Evolutionary conservation across 2,888 invertebrate species (phyloP).

Genomic region (Podotricha telesiphe): DNA sequence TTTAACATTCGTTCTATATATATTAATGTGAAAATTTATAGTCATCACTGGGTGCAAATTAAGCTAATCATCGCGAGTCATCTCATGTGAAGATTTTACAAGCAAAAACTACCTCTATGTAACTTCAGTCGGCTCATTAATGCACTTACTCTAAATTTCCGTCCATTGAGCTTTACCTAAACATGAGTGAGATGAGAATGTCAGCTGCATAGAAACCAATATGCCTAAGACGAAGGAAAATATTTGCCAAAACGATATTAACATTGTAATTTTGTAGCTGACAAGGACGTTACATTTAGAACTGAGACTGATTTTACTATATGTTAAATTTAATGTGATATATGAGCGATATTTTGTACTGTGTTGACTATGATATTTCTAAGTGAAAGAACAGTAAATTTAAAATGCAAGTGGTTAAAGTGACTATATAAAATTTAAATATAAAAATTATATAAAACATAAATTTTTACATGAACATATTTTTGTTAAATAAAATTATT

Average conservation of each 20-base stretch:
- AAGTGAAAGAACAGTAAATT: slow-evolving; percentile 39
- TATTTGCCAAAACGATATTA: not conserved
- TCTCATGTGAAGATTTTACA: slow-evolving; percentile 46
- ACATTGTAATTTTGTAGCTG: slow-evolving; percentile 1
- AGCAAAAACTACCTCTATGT: slow-evolving; percentile 59
- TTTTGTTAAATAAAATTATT: slow-evolving; percentile 21
- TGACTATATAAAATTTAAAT: slow-evolving; percentile 13
- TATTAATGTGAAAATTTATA: not conserved
- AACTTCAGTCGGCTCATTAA: slow-evolving; percentile 73
- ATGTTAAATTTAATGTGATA: slow-evolving; percentile 6
- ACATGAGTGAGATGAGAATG: slow-evolving; percentile 28
- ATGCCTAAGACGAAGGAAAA: not conserved
- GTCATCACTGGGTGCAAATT: slow-evolving; percentile 13
- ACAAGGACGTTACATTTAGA: not conserved
- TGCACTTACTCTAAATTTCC: slow-evolving; percentile 57
- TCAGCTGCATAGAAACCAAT: not conserved
- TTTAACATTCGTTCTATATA: too few relatives aligned
- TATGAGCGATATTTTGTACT: slow-evolving; percentile 34
- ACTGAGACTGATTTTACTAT: slow-evolving; percentile 11
- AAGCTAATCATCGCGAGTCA: slow-evolving; percentile 56
- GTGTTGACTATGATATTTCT: slow-evolving; percentile 31
- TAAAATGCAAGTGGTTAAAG: slow-evolving; percentile 23
- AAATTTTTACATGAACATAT: not conserved
- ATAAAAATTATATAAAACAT: slow-evolving; percentile 10
- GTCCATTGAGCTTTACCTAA: slow-evolving; percentile 56